These are phyloP conservation scores for Pantherophis vulpinus DNA, from an alignment of 2,797 vertebrate genomes.

Conservation along the genomic window DNA sequence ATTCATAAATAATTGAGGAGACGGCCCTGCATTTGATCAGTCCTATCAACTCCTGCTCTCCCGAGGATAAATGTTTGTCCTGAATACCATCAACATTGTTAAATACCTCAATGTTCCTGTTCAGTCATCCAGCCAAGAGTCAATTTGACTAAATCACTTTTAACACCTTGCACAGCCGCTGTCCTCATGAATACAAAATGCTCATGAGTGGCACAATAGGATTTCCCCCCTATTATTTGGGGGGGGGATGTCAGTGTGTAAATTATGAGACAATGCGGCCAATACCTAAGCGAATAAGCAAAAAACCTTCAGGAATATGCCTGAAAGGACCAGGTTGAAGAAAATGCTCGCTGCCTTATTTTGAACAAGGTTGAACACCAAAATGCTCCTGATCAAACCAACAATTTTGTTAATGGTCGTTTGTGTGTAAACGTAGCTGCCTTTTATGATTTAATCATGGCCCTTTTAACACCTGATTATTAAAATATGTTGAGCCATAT, in stretches of 20 bases:
- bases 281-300: constrained; percentile 57
- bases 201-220: constrained; percentile 63
- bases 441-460: constrained; percentile 23
- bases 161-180: constrained; percentile 71
- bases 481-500: background rate
- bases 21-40: constrained; percentile 78
- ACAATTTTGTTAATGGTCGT: constrained; percentile 35
- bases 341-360: constrained; percentile 46
- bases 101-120: constrained; percentile 78
- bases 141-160: constrained; percentile 77
- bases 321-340: constrained; percentile 59
- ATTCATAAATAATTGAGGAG: constrained; percentile 82
- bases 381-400: constrained; percentile 19
- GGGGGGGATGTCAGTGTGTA: constrained; percentile 16
- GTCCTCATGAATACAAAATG: constrained; percentile 76
- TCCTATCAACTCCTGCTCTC: constrained; percentile 84
- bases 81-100: constrained; percentile 83
- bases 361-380: constrained; percentile 51
- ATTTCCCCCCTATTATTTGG: background rate
- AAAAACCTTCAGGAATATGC: constrained; percentile 54
- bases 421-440: constrained; percentile 49
- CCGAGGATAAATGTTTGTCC: constrained; percentile 81
- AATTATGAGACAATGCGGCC: constrained; percentile 56
- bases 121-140: constrained; percentile 82
- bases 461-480: constrained; percentile 9